Evolutionary conservation across 2,797 vertebrate species (phyloP), one percentile per base, ranked within the genome.

Genomic region (Petrocephalus schoutedeni): DNA sequence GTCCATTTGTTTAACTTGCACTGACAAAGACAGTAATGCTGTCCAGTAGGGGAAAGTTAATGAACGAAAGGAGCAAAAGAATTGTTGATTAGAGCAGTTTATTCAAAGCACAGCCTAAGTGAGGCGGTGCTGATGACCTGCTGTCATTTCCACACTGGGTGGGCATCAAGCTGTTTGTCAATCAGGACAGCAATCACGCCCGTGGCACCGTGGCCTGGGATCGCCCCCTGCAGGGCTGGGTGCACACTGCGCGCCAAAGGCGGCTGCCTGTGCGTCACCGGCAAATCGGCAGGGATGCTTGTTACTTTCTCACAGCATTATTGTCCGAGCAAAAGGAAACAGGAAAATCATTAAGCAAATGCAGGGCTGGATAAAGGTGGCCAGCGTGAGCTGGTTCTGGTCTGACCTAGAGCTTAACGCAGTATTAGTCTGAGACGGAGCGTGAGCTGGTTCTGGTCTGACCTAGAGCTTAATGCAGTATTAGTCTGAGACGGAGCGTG

Each of bases 101-200:
- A 56, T 85, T 85, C 83, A 53, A 7, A 28, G 21, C 1, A 1
- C 5, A 9, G 83, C 23, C 83, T 85, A 53, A 32, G 54, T 59
- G 84, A 85, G 56, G 49, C 5, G 5, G 53, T 36, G 58, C 28
- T 19, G 54, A 59, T 58, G 84, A 85, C 84, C 84, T n/a, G 56
- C 84, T 85, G 84, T 58, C 84, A 85, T 32, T 57, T 23, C 21
- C 56, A 58, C 84, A 16, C 53, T 58, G 54, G 84, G 84, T 58
- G 84, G 54, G 9, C 53, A 58, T 36, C 84, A 16, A 85, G 53
- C 84, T 28, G 53, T 58, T n/a, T 16, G 54, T 85, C 54, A 85
- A 41, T 85, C 84, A 58, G 53, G 23, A 85, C 56, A 57, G 84
- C 84, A 85, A 59, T 85, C 56, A 85, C 28, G 36, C 28, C 19